A percentile compares a stretch with the other conserved stretches of the same genome.
Conservation (phyloP, 2,797 vertebrate species). For the Bucorvus abyssinicus region DNA sequence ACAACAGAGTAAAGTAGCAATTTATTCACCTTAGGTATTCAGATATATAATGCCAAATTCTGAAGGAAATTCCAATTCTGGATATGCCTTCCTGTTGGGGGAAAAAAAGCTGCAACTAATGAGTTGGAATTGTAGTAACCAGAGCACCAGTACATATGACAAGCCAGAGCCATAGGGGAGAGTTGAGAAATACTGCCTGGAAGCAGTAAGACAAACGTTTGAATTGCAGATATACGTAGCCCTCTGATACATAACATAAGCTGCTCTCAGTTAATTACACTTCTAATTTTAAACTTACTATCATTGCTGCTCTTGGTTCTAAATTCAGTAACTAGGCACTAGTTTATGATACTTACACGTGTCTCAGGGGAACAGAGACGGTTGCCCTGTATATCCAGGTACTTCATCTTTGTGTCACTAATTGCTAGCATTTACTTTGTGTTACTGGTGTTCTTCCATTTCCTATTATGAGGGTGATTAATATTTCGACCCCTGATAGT, state of each 20-base stretch:
- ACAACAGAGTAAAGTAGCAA: background rate
- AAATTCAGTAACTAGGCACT: background rate
- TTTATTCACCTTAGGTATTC: background rate
- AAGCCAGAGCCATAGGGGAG: background rate
- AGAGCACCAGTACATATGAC: background rate
- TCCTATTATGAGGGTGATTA: background rate
- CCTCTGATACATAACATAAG: background rate
- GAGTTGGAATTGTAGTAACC: background rate
- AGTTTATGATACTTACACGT: background rate
- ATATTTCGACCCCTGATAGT: slow-evolving; percentile 27
- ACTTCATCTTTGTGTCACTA: background rate
- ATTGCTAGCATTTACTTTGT: background rate
- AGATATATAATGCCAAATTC: background rate
- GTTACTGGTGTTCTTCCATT: background rate
- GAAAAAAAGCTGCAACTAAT: background rate
- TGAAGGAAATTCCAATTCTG: background rate
- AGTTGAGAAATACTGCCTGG: background rate
- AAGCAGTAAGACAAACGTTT: background rate
- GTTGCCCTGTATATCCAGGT: background rate
- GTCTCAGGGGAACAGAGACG: background rate
- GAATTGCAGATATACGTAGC: background rate
- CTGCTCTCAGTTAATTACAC: background rate
- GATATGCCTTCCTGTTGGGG: fast-evolving
- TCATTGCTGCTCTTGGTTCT: background rate
- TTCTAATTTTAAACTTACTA: background rate